Evolutionary conservation across 2,797 vertebrate genomes (phyloP), one percentile per base, ranked within the genome.

Genomic region (Coregonus suidteri): DNA sequence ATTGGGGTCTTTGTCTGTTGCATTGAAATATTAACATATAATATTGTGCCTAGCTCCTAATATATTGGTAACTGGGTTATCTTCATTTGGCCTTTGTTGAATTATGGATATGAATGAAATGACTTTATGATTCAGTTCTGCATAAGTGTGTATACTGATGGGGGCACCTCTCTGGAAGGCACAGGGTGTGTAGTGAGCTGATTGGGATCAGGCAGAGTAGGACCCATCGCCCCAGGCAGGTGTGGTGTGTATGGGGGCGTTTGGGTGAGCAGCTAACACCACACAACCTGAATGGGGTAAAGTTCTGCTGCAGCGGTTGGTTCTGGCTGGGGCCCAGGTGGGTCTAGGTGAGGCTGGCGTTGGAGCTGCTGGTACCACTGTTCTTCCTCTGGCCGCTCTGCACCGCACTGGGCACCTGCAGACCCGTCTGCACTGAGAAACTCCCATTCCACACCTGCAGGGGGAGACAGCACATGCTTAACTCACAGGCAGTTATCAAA

Each of bases 311-410:
- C 67, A 62, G 56, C n/a, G n/a, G 56, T 20, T 62, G 7, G 59
- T 75, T 67, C 68, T 59, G 68, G 20, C 37, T 54, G 70, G 4
- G 34, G 71, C 75, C 70, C 65, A 51, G 68, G 25, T 66, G 77
- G 41, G 62, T 83, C 90, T 97, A 99, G 83, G 94, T 95, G 85
- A 98, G 94, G 91, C 97, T 99, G 92, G 97, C 93, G 16, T 95
- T 98, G 82, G 97, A 98, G 90, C 97, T 98, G 93, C 97, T 98
- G 75, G 97, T 97, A 0, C 94, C 94, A 41, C 97, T 99, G 91
- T 95, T 97, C 75, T 95, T 95, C 84, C 96, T 96, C 95, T 98
- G 97, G 1, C 96, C 93, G 11, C 96, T 95, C 79, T 92, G 94
- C 82, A 98, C 96, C 0, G 94, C 85, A 53, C 95, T 96, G 85